These are phyloP conservation scores for Allygus modestus DNA, from an alignment of 2,888 invertebrate genomes.

Conservation along the genomic window DNA sequence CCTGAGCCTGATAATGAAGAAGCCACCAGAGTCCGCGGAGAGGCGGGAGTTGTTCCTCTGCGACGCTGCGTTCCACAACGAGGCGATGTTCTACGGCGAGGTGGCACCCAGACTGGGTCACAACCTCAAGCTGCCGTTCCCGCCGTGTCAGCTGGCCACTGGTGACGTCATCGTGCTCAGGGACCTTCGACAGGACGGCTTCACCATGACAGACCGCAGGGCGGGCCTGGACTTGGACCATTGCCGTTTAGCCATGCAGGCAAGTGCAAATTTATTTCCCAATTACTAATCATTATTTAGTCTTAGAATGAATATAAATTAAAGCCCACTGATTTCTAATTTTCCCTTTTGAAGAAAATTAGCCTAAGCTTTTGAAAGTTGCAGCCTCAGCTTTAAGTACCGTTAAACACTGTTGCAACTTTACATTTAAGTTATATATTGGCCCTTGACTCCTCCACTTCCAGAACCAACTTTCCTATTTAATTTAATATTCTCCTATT, in stretches of 20 bases:
- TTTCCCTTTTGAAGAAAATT: background rate
- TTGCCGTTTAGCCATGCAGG: conserved; percentile 69
- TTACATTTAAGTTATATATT: too few relatives aligned
- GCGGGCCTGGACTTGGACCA: conserved; percentile 69
- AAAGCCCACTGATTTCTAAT: background rate
- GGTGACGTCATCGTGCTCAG: conserved; percentile 68
- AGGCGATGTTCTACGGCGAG: conserved; percentile 66
- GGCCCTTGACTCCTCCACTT: too few relatives aligned
- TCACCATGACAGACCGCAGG: conserved; percentile 69
- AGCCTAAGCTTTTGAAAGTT: background rate
- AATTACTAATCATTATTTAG: too few relatives aligned
- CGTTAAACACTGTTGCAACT: too few relatives aligned
- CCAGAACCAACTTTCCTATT: too few relatives aligned
- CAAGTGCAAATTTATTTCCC: conserved; percentile 55
- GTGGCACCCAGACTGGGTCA: conserved; percentile 65
- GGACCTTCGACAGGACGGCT: conserved; percentile 68
- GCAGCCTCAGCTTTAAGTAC: background rate
- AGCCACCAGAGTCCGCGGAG: conserved; percentile 64
- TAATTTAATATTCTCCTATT: too few relatives aligned
- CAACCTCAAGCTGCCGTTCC: conserved; percentile 68
- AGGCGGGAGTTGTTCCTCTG: conserved; percentile 66
- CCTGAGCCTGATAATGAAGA: conserved; percentile 65
- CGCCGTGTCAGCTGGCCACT: conserved; percentile 68
- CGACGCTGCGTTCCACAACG: conserved; percentile 68
- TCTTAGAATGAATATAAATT: background rate